A percentile compares a stretch with the other conserved stretches of the same genome.
Evolutionary conservation across 2,797 vertebrate genomes (phyloP).

Genomic region (Megaceryle alcyon): DNA sequence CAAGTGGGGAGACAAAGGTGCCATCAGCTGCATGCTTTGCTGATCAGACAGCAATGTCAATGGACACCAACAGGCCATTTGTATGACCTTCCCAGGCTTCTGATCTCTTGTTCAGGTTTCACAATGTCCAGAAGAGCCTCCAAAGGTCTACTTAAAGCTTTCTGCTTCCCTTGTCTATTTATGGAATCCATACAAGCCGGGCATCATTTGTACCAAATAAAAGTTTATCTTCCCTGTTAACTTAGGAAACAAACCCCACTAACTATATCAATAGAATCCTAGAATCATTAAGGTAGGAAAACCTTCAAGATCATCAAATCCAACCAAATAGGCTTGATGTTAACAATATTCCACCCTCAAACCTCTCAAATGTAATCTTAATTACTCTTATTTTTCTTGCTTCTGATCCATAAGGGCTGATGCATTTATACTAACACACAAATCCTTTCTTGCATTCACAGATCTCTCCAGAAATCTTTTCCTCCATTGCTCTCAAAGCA

Average conservation of each 20-base stretch:
- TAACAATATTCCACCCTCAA: neutral
- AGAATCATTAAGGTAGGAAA: too few relatives aligned
- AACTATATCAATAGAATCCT: too few relatives aligned
- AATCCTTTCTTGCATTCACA: neutral
- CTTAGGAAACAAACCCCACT: neutral
- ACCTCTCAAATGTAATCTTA: neutral
- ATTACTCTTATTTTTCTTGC: neutral
- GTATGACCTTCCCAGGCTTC: too few relatives aligned
- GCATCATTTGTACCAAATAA: neutral
- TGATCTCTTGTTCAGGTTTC: fast-evolving
- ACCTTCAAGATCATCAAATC: too few relatives aligned
- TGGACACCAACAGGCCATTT: neutral
- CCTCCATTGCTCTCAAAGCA: neutral
- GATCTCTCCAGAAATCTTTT: neutral
- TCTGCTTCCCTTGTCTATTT: neutral
- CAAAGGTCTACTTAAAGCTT: neutral
- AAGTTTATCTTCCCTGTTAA: neutral
- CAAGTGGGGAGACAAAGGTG: fast-evolving
- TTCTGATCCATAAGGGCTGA: neutral
- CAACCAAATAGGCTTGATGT: neutral
- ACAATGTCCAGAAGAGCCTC: neutral
- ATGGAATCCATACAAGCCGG: neutral
- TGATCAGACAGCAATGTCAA: neutral
- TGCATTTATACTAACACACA: neutral
- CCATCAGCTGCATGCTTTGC: neutral